Percentiles rank a stretch among this genome's conserved stretches.
phyloP scores from a whole-genome alignment of 2,113 vertebrate genomes.

The Pseudonaja textilis region DNA sequence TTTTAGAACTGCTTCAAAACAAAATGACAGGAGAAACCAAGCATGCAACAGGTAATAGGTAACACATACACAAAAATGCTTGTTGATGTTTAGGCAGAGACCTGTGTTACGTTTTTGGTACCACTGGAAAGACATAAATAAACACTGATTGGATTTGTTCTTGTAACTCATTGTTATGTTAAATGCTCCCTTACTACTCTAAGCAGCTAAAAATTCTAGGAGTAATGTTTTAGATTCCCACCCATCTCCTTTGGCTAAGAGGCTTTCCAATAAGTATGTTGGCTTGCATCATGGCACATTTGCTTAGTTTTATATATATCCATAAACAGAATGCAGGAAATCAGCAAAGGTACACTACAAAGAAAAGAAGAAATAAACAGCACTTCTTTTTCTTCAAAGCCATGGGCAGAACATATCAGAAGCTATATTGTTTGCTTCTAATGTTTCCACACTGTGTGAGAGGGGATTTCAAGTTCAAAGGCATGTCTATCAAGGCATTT shows the following conservation, averaged over 20 bases:
- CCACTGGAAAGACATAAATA: neutral
- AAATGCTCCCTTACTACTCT: no score
- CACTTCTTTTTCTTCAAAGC: neutral
- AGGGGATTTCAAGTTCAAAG: neutral
- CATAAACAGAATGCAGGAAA: neutral
- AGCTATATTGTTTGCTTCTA: neutral
- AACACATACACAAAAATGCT: neutral
- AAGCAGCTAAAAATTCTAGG: neutral
- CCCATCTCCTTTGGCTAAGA: neutral
- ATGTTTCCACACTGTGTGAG: neutral
- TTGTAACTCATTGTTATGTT: constrained; percentile 1
- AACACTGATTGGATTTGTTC: neutral
- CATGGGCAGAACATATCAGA: neutral
- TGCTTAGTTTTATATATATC: neutral
- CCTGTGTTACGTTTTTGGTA: neutral
- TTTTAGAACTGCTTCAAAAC: constrained; percentile 43
- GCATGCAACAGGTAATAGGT: constrained; percentile 10
- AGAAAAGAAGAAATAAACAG: neutral
- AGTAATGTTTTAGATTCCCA: neutral
- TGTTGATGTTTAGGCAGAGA: neutral
- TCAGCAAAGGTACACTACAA: neutral
- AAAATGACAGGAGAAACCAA: constrained; percentile 51
- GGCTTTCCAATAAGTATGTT: neutral
- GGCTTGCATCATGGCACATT: neutral
- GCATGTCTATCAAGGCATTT: neutral